Evolutionary conservation across 2,797 vertebrate species (phyloP).

Genomic region (Mus spretus): DNA sequence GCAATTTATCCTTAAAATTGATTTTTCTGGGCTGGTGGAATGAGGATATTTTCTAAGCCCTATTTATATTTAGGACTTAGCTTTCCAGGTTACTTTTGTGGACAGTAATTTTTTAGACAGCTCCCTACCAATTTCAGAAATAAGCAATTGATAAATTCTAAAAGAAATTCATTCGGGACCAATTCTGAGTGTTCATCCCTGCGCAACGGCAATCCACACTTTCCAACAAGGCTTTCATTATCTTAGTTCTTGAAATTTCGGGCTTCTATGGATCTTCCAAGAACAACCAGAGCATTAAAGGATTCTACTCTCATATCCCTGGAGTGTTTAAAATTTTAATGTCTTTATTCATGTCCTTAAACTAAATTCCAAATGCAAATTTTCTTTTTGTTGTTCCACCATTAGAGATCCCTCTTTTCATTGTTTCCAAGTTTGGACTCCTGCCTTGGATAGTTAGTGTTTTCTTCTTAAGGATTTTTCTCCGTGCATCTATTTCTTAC

Average conservation of each 20-base stretch:
- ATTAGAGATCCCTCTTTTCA: not conserved
- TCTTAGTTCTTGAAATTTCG: not conserved
- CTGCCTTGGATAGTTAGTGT: not conserved
- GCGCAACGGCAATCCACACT: not conserved
- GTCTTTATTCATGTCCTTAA: slow-evolving; percentile 20
- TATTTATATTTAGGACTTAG: not conserved
- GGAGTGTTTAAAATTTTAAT: slow-evolving; percentile 2
- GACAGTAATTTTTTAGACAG: not conserved
- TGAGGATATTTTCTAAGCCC: slow-evolving; percentile 30
- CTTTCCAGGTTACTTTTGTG: not conserved
- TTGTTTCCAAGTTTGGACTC: not conserved
- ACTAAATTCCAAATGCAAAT: slow-evolving; percentile 19
- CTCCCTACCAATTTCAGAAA: not conserved
- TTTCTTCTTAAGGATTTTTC: not conserved
- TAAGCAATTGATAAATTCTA: not conserved
- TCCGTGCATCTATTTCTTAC: not conserved
- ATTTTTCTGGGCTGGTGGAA: not conserved
- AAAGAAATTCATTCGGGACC: not conserved
- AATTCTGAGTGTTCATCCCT: not conserved
- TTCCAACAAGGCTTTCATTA: slow-evolving; percentile 2
- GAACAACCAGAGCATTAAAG: not conserved
- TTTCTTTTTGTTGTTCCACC: not conserved
- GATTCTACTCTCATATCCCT: not conserved
- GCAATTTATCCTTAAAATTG: not conserved
- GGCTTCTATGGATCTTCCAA: not conserved